Base-by-base conservation (phyloP, 2,113 vertebrate species). In the Crotophaga sulcirostris region DNA sequence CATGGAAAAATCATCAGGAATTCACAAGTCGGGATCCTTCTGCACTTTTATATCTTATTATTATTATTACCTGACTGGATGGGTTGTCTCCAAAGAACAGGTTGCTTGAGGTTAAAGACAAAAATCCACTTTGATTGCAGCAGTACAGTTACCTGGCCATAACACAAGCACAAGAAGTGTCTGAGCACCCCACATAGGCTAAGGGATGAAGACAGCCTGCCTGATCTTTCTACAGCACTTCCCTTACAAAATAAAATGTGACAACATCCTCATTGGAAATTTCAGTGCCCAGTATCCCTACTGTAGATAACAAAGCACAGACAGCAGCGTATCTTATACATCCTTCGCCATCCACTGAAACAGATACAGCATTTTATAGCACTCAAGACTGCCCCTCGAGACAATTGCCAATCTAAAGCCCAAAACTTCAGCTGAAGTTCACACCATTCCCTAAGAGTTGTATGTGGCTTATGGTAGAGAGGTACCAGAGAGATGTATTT, bases 171-270 rank as follows among this genome's bases (percentile, higher is more conserved):
- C 38, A 36, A 10, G 12, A 73, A 5, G 23, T 5, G 15, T 15
- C 4, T 4, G 17, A 84, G 64, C 52, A 60, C 20, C 42, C 13
- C 7, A 3, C 12, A 1, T 0, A 15, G 26, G 52, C 45, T 55
- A 24, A 58, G n/a, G 42, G 77, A 47, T 87, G 56, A 25, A 68
- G 16, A n/a, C 38, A 82, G 21, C 28, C 28, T 7, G 10, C 40
- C 25, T 16, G 7, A 31, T 14, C 54, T 52, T 55, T 29, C 59
- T 64, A 19, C 74, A 87, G 75, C 51, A 51, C 6, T 26, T 68
- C 29, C 44, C 40, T 42, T 33, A 45, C 17, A 33, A 33, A 9
- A 38, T 11, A 33, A 87, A 87, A 42, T 0, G 2, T 45, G 67
- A 38, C 63, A 74, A 17, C 42, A 15, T 14, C 52, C 56, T 76